These are phyloP conservation scores for Tachina fera DNA, from an alignment of 2,888 invertebrate genomes.

Conservation along the genomic window DNA sequence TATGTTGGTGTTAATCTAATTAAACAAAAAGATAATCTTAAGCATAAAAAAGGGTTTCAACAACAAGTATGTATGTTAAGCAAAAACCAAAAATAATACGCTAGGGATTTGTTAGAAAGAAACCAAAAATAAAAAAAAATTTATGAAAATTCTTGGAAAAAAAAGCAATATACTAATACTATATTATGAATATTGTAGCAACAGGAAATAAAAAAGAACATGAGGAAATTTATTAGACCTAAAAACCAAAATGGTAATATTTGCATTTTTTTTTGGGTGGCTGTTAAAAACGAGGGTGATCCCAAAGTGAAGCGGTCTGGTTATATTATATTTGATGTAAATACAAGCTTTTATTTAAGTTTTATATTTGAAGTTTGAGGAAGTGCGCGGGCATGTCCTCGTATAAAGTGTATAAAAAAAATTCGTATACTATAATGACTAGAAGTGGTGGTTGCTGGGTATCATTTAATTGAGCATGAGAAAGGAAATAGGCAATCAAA, in stretches of 20 bases:
- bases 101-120: background rate
- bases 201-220: background rate
- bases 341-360: too few relatives aligned
- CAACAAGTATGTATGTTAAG: conserved; percentile 2
- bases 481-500: conserved; percentile 7
- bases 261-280: conserved; percentile 6
- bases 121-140: conserved; percentile 1
- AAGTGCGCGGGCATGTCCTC: background rate
- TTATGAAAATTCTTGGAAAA: background rate
- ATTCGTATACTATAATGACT: background rate
- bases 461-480: conserved; percentile 2
- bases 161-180: background rate
- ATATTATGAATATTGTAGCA: background rate
- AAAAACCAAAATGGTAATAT: conserved; percentile 6
- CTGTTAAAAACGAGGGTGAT: background rate
- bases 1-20: conserved; percentile 26
- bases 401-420: background rate
- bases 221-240: conserved; percentile 4
- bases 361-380: too few relatives aligned
- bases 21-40: conserved; percentile 15
- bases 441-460: background rate
- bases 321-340: too few relatives aligned
- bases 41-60: conserved; percentile 18
- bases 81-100: conserved; percentile 9
- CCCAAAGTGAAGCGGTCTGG: background rate